Percentiles rank a stretch among this genome's conserved stretches.
These are phyloP conservation scores for Malthinus seriepunctatus DNA, from an alignment of 2,888 invertebrate species.

Conservation along the genomic window DNA sequence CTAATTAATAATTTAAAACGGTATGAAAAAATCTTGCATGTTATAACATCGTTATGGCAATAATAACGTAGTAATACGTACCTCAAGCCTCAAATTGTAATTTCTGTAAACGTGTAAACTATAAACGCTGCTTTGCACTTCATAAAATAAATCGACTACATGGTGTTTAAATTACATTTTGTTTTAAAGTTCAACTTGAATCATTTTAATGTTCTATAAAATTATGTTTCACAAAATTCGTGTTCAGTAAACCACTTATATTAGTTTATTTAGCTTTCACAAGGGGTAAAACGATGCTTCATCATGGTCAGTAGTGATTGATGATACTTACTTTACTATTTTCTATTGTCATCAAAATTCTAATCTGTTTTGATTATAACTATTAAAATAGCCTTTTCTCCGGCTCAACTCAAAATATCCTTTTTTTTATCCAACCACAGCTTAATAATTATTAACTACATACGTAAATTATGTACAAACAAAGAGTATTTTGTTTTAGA, in stretches of 20 bases:
- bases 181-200: neutral
- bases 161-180: neutral
- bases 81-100: no score
- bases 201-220: slow-evolving; percentile 1
- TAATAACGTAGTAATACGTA: no score
- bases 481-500: no score
- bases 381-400: slow-evolving; percentile 4
- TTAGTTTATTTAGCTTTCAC: slow-evolving; percentile 39
- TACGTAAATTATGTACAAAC: no score
- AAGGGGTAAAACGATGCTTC: slow-evolving; percentile 35
- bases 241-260: slow-evolving; percentile 18
- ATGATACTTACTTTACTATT: slow-evolving; percentile 34
- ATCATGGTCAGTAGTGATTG: slow-evolving; percentile 39
- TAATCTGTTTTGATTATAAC: slow-evolving; percentile 22
- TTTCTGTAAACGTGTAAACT: no score
- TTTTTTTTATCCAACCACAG: neutral
- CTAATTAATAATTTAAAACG: no score
- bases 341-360: slow-evolving; percentile 20
- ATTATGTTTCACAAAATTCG: neutral
- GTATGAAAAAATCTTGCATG: no score
- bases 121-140: no score
- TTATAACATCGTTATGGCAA: no score
- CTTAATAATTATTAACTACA: neutral
- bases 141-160: neutral
- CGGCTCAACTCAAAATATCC: neutral